These are phyloP conservation scores for Hyposoter didymator DNA, from an alignment of 2,888 invertebrate species.

Conservation along the genomic window DNA sequence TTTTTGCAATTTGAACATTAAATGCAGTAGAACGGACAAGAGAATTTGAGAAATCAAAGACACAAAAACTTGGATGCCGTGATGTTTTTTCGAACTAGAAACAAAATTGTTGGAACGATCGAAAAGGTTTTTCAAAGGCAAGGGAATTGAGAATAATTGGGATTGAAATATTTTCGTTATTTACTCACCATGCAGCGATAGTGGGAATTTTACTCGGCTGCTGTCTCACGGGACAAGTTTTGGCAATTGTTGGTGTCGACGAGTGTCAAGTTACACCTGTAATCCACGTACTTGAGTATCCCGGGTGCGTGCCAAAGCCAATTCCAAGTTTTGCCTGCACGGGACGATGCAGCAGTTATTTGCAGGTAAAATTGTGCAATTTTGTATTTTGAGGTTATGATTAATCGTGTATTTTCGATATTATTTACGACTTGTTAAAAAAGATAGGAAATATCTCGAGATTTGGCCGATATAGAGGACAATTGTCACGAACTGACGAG, in stretches of 20 bases:
- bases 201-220: slow-evolving; percentile 72
- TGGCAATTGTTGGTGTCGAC: slow-evolving; percentile 86
- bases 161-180: background rate
- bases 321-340: slow-evolving; percentile 97
- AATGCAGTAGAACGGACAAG: no score
- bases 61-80: no score
- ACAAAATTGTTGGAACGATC: background rate
- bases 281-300: slow-evolving; percentile 95
- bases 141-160: background rate
- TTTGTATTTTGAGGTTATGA: background rate
- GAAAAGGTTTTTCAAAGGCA: background rate
- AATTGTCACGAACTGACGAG: slow-evolving; percentile 7
- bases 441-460: background rate
- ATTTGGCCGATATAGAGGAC: background rate
- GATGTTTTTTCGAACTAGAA: no score
- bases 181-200: slow-evolving; percentile 76
- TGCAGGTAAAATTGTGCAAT: slow-evolving; percentile 90
- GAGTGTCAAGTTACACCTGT: slow-evolving; percentile 97
- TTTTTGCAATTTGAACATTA: no score
- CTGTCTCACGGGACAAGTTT: slow-evolving; percentile 70
- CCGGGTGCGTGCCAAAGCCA: slow-evolving; percentile 96
- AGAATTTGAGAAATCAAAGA: no score
- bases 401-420: background rate
- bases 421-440: background rate
- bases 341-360: slow-evolving; percentile 95